Conservation (phyloP, 2,113 vertebrate genomes). For the Gadus macrocephalus region DNA sequence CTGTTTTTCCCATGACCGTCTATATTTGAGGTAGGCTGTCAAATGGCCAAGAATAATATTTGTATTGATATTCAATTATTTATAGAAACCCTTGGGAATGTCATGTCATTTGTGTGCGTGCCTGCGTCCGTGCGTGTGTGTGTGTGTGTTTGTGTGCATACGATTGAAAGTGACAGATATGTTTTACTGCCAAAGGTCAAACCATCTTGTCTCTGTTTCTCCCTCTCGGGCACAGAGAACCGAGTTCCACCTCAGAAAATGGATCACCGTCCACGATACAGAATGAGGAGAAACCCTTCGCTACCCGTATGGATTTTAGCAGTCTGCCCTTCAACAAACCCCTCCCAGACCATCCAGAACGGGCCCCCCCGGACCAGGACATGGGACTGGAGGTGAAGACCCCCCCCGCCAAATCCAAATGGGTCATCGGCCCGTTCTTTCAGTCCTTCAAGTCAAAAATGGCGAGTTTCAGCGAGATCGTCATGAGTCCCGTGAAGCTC, state of each 20-base stretch:
- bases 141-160: background rate
- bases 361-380: background rate
- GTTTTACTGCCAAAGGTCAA: background rate
- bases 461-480: conserved; percentile 86
- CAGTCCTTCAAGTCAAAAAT: conserved; percentile 83
- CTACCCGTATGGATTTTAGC: background rate
- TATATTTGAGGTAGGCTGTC: too few species aligned
- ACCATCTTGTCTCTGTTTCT: background rate
- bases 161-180: background rate
- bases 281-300: conserved; percentile 4
- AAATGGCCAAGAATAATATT: too few species aligned
- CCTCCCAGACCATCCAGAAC: conserved; percentile 1
- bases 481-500: conserved; percentile 78
- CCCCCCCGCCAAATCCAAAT: conserved; percentile 53
- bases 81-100: too few species aligned
- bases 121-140: background rate
- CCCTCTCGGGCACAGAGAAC: conserved; percentile 25
- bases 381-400: conserved; percentile 28
- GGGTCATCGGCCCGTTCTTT: conserved; percentile 81
- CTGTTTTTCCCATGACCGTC: too few species aligned
- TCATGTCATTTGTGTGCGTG: background rate
- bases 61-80: too few species aligned
- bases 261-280: background rate
- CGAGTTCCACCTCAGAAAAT: conserved; percentile 8
- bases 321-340: too few species aligned